Conservation (phyloP, 2,113 vertebrate genomes). For the Colius striatus region DNA sequence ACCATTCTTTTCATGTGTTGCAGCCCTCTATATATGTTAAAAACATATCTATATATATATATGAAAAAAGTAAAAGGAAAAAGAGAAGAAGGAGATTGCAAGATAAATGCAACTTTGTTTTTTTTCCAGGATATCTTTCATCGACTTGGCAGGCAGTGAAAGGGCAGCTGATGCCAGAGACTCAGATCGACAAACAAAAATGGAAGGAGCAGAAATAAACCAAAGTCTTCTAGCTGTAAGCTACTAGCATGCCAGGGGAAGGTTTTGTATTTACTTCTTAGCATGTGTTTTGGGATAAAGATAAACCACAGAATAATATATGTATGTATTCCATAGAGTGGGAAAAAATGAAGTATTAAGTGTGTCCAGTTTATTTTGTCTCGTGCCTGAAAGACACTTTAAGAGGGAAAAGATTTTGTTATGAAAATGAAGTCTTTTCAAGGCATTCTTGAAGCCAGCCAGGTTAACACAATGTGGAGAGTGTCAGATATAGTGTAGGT, state of each 20-base stretch:
- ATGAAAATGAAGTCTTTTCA: not conserved
- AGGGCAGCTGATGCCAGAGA: slow-evolving; percentile 89
- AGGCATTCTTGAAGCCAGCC: not conserved
- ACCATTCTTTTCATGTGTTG: slow-evolving; percentile 7
- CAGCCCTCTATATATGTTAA: too few relatives aligned
- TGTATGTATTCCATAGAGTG: not conserved
- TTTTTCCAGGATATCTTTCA: slow-evolving; percentile 88
- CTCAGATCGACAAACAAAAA: slow-evolving; percentile 86
- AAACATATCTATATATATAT: too few relatives aligned
- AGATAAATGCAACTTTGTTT: slow-evolving; percentile 36
- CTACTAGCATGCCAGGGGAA: not conserved
- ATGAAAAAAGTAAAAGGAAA: not conserved
- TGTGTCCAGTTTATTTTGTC: not conserved
- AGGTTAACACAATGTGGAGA: not conserved
- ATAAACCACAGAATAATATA: not conserved
- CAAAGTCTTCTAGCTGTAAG: slow-evolving; percentile 93
- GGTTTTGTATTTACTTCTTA: slow-evolving; percentile 7
- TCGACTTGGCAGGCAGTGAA: slow-evolving; percentile 94
- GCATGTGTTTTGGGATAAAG: not conserved
- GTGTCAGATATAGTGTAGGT: not conserved
- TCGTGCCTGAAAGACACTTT: not conserved
- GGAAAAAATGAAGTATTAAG: not conserved
- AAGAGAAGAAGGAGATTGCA: not conserved
- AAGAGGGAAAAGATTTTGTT: not conserved
- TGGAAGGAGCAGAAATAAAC: slow-evolving; percentile 95